Base-by-base conservation (phyloP, 1,140 invertebrate genomes). In the Tetranychus cinnabarinus region DNA sequence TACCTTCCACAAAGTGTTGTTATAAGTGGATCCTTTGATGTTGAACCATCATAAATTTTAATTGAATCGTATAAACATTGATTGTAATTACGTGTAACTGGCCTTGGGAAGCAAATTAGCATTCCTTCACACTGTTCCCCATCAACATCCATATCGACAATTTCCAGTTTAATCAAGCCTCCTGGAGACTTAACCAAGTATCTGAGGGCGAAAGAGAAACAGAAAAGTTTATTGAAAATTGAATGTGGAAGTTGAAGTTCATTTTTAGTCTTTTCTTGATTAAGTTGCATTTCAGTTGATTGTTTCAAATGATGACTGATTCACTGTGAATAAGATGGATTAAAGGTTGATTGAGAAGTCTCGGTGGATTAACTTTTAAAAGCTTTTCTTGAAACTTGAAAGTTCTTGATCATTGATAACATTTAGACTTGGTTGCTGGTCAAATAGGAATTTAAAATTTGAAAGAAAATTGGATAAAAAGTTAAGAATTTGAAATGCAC, bases 91-190 rank as follows among this genome's bases (percentile, higher is more conserved):
- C 39, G 58, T 7, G 79, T 80, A 79, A 63, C 86, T 1, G 86
- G 85, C 63, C 86, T 77, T 80, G 91, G 89, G 13, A 88, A 88
- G 69, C 88, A 92, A 2, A 87, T 87, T 82, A 92, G 88, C 63
- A 90, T 86, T 70, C 90, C 90, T 70, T 91, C 88, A 69, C 88
- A 92, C 58, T 87, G 77, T 68, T 90, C 86, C 0, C 88, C 88
- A 67, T 91, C 88, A 61, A 92, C 86, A 67, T 90, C 88, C 73
- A 92, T 90, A 3, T 61, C 55, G 0, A 62, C 64, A 13, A 68
- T 33, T 42, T 68, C 67, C 12, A 68, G 56, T 8, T 63, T 63
- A 34, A 66, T 64, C 12, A 68, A 46, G 33, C 62, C 62, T 39
- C 67, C 60, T 6, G 59, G 42, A 47, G 67, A 65, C 36, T 61